Base-by-base conservation (phyloP, 2,797 vertebrate genomes). In the Coranthus polyacanthus region DNA sequence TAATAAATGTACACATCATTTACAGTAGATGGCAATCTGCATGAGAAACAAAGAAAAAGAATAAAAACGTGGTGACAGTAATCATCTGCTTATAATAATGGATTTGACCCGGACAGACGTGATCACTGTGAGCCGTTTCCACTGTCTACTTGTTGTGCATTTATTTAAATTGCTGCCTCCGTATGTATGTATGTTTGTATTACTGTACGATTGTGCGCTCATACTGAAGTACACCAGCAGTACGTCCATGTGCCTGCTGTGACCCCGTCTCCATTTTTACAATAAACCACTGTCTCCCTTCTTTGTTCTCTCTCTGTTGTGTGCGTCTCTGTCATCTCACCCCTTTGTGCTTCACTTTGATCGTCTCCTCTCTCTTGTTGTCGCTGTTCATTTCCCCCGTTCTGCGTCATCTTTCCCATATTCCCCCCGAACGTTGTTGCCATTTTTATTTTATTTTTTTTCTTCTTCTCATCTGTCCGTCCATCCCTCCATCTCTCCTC, bases 401-500 rank as follows among this genome's bases (percentile, higher is more conserved):
- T 24, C 1, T 43, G 34, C 3, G 0, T 32, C 42, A 37, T 43
- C 22, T 61, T 68, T 21, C 69, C 43, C 26, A 55, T 46, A 26
- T 72, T 62, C 50, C 21, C 20, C 13, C 6, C 55, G 22, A 5
- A 52, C 54, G 3, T 61, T 52, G 18, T 57, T 61, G 8, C 42
- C 53, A 18, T 53, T 47, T 32, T 43, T 54, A 71, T 22, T 20
- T 44, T 50, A 63, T 56, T 53, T 47, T 32, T 43, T 54, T 72
- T 22, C 17, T 44, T 50, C 66, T 56, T 78, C 75, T 88, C 74
- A 83, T 70, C 46, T 47, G 52, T 65, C 16, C 64, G 64, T 38
- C 70, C 34, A 59, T 60, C 57, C 64, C 83, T 83, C 65, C 77
- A 66, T 86, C 72, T 87, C 75, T 90, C 82, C 83, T 89, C 91